These are phyloP conservation scores for Drosophila insularis DNA, from an alignment of 1,140 invertebrate species.

Conservation along the genomic window DNA sequence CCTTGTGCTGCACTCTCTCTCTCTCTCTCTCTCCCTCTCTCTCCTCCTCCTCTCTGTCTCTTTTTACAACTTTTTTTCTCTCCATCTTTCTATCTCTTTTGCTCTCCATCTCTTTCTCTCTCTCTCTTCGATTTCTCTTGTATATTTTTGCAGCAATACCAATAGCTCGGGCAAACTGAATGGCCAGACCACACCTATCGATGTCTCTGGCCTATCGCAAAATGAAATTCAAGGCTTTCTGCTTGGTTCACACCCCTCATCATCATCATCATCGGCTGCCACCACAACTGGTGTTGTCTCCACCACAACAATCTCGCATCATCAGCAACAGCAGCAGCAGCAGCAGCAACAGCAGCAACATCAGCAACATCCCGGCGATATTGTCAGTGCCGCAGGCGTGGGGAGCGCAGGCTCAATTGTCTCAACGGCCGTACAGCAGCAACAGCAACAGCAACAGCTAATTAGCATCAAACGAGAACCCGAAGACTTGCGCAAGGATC, in stretches of 20 bases:
- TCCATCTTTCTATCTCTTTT: slow-evolving; percentile 18
- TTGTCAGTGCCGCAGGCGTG: slow-evolving; percentile 69
- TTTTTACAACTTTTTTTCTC: not conserved
- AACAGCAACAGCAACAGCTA: slow-evolving; percentile 68
- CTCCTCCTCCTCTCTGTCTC: not conserved
- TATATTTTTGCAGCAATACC: slow-evolving; percentile 46
- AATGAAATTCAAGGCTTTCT: slow-evolving; percentile 83
- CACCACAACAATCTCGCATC: slow-evolving; percentile 73
- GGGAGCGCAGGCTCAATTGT: slow-evolving; percentile 74
- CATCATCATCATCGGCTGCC: slow-evolving; percentile 58
- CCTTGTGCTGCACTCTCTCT: slow-evolving; percentile 15
- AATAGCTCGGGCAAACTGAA: slow-evolving; percentile 74
- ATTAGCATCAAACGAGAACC: slow-evolving; percentile 82
- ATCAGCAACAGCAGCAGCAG: slow-evolving; percentile 59
- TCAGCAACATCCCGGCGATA: slow-evolving; percentile 69
- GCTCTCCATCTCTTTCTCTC: slow-evolving; percentile 7
- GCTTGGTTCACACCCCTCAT: slow-evolving; percentile 82
- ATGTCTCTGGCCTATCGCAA: slow-evolving; percentile 82
- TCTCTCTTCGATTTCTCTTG: slow-evolving; percentile 15
- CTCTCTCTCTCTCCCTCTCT: slow-evolving; percentile 5
- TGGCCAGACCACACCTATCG: slow-evolving; percentile 82
- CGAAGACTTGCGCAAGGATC: slow-evolving; percentile 82
- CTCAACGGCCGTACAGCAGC: slow-evolving; percentile 67
- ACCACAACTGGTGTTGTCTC: slow-evolving; percentile 67
- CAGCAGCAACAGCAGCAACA: slow-evolving; percentile 72